A percentile compares a stretch with the other conserved stretches of the same genome.
phyloP scores from a whole-genome alignment of 2,797 vertebrate genomes.

The Siniperca scherzeri region DNA sequence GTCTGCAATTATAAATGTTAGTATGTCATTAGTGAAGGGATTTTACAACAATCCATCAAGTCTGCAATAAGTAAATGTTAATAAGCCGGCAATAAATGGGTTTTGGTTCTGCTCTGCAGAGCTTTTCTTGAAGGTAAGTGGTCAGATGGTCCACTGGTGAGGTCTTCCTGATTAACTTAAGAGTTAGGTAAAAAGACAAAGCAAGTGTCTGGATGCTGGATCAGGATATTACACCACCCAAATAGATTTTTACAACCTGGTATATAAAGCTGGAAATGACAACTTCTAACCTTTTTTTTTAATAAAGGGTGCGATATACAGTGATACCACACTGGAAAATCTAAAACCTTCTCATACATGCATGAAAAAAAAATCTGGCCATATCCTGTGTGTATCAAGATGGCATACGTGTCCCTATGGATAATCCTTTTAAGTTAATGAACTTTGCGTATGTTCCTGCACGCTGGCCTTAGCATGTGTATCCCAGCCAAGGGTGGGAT shows the following conservation, averaged over 20 bases:
- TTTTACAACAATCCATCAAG: slow-evolving; percentile 16
- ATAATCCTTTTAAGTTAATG: slow-evolving; percentile 72
- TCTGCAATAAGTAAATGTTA: slow-evolving; percentile 15
- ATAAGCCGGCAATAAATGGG: not conserved
- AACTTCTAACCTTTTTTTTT: slow-evolving; percentile 15
- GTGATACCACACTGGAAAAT: slow-evolving; percentile 4
- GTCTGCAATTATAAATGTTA: not conserved
- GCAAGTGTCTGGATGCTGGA: not conserved
- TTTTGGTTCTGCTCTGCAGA: slow-evolving; percentile 7
- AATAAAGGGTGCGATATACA: slow-evolving; percentile 1
- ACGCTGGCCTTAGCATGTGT: slow-evolving; percentile 47
- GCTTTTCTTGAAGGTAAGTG: not conserved
- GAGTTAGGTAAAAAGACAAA: not conserved
- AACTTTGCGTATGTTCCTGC: slow-evolving; percentile 50
- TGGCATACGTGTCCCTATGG: slow-evolving; percentile 28
- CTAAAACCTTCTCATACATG: slow-evolving; percentile 8
- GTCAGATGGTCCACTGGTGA: not conserved
- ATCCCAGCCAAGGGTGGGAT: slow-evolving; percentile 55
- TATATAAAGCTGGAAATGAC: slow-evolving; percentile 6
- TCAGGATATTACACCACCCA: not conserved
- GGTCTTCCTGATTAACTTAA: slow-evolving; percentile 5
- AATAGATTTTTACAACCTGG: slow-evolving; percentile 13
- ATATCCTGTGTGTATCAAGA: slow-evolving; percentile 22
- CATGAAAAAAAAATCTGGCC: not conserved
- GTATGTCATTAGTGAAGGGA: not conserved